Evolutionary conservation across 2,797 vertebrate genomes (phyloP), one percentile per base, ranked within the genome.

Genomic region (Propithecus perrieri): DNA sequence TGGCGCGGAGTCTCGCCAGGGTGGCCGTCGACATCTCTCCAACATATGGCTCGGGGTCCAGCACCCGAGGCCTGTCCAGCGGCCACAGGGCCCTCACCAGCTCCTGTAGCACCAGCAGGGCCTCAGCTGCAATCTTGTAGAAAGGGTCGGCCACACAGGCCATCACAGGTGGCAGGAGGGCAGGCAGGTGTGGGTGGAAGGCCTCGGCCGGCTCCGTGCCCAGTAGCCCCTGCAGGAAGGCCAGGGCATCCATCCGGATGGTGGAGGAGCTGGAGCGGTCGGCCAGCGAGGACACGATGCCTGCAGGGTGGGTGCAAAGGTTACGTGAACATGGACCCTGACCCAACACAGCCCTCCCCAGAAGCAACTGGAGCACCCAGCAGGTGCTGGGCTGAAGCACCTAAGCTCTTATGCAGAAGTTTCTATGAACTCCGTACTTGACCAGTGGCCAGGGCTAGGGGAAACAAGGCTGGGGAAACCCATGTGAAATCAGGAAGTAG

Each of bases 41-140:
- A 55, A 99, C 95, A 0, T 99, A 99, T 0, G 99, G 99, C 84
- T 99, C 99, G 3, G 99, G 98, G 61, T 99, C 98, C 20, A 99
- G 99, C 0, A 85, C 69, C 81, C 91, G 97, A 13, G 98, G 89
- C 79, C 98, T 98, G 50, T 98, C 98, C 97, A 99, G 97, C 0
- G 99, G 99, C 94, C 99, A 99, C 97, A 99, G 99, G 71, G 99
- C 98, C 95, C 98, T 99, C 93, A 99, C 99, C 94, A 99, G 98
- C 97, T 99, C 99, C 98, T 99, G 99, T 24, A 99, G 98, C 72
- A 99, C 99, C 88, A 99, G 98, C 94, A 99, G 98, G 83, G 99
- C 99, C 97, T 99, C 99, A 0, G 99, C 99, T 0, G 99, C 99
- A 93, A 99, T 99, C 98, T 99, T 99, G 95, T 99, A 99, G 97